Evolutionary conservation across 2,797 vertebrate species (phyloP).

Genomic region (Rhodeus uyekii): DNA sequence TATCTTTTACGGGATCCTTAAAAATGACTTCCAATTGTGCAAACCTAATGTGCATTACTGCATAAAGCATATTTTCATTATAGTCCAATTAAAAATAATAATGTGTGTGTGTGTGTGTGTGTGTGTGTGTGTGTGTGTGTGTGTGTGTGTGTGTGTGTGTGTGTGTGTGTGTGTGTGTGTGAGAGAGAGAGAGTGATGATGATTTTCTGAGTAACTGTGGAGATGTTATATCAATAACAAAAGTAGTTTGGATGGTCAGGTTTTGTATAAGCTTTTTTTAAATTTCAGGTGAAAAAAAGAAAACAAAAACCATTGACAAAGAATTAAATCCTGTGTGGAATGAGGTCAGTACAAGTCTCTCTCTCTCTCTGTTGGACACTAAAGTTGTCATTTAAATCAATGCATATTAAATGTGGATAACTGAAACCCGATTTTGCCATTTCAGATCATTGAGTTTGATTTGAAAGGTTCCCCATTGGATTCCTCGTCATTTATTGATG

Average conservation of each 20-base stretch:
- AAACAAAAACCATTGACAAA: constrained; percentile 91
- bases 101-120: no score
- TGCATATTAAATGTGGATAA: not conserved
- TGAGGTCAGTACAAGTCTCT: constrained; percentile 79
- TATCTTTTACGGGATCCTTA: not conserved
- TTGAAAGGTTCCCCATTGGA: constrained; percentile 86
- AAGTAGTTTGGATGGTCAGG: not conserved
- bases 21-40: not conserved
- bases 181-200: no score
- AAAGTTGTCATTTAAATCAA: not conserved
- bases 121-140: no score
- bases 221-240: not conserved
- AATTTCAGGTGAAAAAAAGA: constrained; percentile 90
- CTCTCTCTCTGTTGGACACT: not conserved
- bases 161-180: no score
- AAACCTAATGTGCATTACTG: not conserved
- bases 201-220: not conserved
- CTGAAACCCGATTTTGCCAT: constrained; percentile 10
- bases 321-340: constrained; percentile 95
- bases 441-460: constrained; percentile 92
- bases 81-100: not conserved
- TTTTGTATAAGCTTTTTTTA: no score
- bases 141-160: no score
- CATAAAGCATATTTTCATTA: not conserved
- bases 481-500: constrained; percentile 83